Evolutionary conservation across 1,140 invertebrate genomes (phyloP).

Genomic region (Sarcophaga peregrina): DNA sequence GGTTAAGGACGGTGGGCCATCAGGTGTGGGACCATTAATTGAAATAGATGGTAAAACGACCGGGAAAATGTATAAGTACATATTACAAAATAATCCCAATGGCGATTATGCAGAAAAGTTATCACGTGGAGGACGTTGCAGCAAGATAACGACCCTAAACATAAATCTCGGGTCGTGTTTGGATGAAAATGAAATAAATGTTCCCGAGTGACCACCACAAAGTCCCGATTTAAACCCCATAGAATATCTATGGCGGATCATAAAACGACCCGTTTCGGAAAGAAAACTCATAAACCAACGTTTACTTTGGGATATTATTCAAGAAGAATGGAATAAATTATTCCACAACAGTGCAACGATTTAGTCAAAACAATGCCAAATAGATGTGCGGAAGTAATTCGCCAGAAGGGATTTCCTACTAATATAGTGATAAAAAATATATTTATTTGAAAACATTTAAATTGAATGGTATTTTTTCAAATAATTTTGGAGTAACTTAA

Average conservation of each 20-base stretch:
- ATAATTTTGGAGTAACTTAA: no score
- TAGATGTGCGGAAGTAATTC: not conserved
- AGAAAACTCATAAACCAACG: constrained; percentile 7
- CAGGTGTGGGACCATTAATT: constrained; percentile 52
- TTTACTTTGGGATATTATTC: constrained; percentile 6
- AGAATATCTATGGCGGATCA: constrained; percentile 52
- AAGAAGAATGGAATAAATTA: constrained; percentile 7
- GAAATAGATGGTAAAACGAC: constrained; percentile 50
- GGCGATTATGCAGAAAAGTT: constrained; percentile 50
- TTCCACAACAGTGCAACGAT: not conserved
- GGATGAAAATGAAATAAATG: constrained; percentile 44
- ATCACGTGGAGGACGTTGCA: constrained; percentile 50
- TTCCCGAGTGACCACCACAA: constrained; percentile 56
- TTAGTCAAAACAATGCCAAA: not conserved
- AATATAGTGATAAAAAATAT: no score
- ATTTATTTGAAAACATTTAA: no score
- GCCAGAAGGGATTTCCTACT: no score
- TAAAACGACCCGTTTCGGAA: constrained; percentile 12
- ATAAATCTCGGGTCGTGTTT: constrained; percentile 48
- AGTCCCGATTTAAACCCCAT: constrained; percentile 60
- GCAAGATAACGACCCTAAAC: constrained; percentile 58
- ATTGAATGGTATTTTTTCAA: no score
- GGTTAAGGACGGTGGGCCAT: constrained; percentile 53
- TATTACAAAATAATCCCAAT: constrained; percentile 49
- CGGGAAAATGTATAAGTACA: constrained; percentile 46